A percentile compares a stretch with the other conserved stretches of the same genome.
phyloP scores from a whole-genome alignment of 2,797 vertebrate genomes.

The Pangasius sanitwongsei region DNA sequence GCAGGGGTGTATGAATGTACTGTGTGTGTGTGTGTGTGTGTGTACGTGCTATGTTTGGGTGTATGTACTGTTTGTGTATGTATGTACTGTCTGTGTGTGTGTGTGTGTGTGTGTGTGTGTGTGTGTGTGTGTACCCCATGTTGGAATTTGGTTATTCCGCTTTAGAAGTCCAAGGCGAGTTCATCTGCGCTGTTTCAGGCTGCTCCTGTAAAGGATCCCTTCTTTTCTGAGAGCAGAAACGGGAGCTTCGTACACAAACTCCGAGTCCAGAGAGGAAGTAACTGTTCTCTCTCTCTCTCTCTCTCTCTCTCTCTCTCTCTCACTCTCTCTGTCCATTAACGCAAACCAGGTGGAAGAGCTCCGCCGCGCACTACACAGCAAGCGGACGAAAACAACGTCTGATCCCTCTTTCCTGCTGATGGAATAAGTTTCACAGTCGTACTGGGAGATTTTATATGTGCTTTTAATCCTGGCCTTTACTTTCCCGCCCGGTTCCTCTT shows the following conservation, averaged over 20 bases:
- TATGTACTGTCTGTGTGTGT: neutral
- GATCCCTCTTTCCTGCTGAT: neutral
- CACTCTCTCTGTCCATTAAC: slow-evolving; percentile 58
- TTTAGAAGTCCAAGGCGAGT: neutral
- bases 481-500: neutral
- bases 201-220: neutral
- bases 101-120: neutral
- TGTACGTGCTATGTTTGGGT: rapidly evolving
- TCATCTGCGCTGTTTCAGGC: neutral
- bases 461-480: neutral
- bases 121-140: neutral
- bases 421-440: slow-evolving; percentile 1
- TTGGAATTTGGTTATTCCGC: neutral
- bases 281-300: slow-evolving; percentile 31
- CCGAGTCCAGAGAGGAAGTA: slow-evolving; percentile 51
- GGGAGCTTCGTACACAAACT: slow-evolving; percentile 5
- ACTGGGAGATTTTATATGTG: neutral
- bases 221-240: slow-evolving; percentile 31
- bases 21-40: too few species aligned
- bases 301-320: slow-evolving; percentile 13
- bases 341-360: slow-evolving; percentile 69
- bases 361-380: neutral
- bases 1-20: too few species aligned
- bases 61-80: too few species aligned
- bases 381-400: slow-evolving; percentile 9